Evolutionary conservation across 2,113 vertebrate species (phyloP), one percentile per base, ranked within the genome.

Genomic region (Erinaceus europaeus): DNA sequence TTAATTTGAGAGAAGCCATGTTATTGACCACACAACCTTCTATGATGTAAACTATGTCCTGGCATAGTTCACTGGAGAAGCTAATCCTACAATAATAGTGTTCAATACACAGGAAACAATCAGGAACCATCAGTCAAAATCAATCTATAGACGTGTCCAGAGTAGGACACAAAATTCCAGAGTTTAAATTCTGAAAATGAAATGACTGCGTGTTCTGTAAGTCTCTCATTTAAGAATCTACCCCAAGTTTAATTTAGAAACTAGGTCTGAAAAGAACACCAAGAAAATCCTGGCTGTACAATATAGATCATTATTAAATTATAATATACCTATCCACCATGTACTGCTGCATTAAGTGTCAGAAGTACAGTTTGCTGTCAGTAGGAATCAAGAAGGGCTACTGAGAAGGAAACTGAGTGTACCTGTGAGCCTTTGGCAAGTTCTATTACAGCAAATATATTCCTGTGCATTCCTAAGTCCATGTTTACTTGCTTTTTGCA

Each of bases 161-260:
- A 69, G 29, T 15, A 62, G 23, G 18, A 64, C 5, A 34, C 9
- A 81, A 65, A 65, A 59, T 78, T 85, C 14, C 8, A 75, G 68
- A 65, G 17, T 84, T 90, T 74, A 62, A 57, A 64, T 57, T 76
- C 34, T 65, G 42, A 55, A 92, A 87, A 91, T 7, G 13, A 65
- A 89, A 86, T 52, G 5, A 4, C n/a, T 85, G 18, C 23, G 11
- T 46, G 42, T 62, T 32, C 73, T 68, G 4, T 40, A 84, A 80
- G 25, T 55, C 21, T 7, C 32, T 69, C 73, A 25, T 64, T 93
- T 86, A 42, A 81, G 57, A 83, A 92, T 71, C 59, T 23, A 91
- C 46, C 65, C 64, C 48, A 69, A 71, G 27, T 71, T 69, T 75
- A 92, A 84, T 84, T 73, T 80, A 76, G 78, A 93, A 92, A 75